Percentiles rank a stretch among this genome's conserved stretches.
Evolutionary conservation across 2,113 vertebrate genomes (phyloP).

Genomic region (Pitta sordida): DNA sequence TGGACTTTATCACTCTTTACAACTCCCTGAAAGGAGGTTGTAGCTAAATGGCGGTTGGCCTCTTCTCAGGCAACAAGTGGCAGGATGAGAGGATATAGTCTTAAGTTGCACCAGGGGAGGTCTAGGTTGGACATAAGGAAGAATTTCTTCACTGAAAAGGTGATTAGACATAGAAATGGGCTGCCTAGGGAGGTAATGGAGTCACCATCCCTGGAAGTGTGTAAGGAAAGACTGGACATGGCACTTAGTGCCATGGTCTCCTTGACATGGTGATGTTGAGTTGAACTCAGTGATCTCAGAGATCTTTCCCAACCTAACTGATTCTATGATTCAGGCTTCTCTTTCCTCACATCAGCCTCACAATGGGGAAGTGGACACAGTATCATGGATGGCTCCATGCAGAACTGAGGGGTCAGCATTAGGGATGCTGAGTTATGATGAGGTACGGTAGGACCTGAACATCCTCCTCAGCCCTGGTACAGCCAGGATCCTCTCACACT

Average conservation of each 20-base stretch:
- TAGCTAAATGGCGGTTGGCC: not conserved
- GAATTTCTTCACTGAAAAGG: not conserved
- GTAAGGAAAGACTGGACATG: not conserved
- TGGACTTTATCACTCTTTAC: not conserved
- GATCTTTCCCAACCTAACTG: not conserved
- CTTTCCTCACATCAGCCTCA: not conserved
- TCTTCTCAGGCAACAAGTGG: not conserved
- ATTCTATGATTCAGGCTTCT: not conserved
- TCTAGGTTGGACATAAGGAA: not conserved
- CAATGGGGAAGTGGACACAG: not conserved
- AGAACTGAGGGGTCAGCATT: not conserved
- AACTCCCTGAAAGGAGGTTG: not conserved
- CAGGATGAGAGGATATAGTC: not conserved
- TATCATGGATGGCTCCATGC: fast-evolving
- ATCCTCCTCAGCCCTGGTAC: not conserved
- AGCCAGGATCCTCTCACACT: not conserved
- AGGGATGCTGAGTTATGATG: fast-evolving
- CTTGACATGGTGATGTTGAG: not conserved
- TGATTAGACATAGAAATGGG: not conserved
- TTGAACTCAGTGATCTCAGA: not conserved
- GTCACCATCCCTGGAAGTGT: not conserved
- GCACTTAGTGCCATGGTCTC: not conserved
- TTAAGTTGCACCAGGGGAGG: not conserved
- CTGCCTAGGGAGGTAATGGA: not conserved
- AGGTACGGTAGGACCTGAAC: not conserved